Conservation (phyloP, 1,140 invertebrate species). For the Meloidogyne floridensis region DNA sequence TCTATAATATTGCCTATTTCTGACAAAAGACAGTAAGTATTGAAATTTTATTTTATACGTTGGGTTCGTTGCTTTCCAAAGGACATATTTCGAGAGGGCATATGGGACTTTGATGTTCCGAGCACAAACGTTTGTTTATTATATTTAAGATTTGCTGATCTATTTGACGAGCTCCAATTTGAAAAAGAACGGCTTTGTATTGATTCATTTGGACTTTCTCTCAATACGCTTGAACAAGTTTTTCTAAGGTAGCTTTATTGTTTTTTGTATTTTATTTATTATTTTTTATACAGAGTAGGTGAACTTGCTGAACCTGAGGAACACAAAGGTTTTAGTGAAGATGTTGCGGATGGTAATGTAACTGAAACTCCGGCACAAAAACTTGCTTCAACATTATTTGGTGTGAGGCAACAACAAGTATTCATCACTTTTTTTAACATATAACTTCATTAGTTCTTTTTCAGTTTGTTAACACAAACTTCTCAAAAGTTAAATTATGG, state of each 20-base stretch:
- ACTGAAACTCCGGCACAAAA: background rate
- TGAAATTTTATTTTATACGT: background rate
- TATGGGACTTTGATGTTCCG: too few relatives aligned
- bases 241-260: slow-evolving; percentile 35
- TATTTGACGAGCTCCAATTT: slow-evolving; percentile 51
- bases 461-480: background rate
- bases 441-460: background rate
- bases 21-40: slow-evolving; percentile 43
- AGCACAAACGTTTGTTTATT: background rate
- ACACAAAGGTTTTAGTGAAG: background rate
- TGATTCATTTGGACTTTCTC: slow-evolving; percentile 52
- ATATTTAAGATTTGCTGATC: slow-evolving; percentile 46
- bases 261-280: background rate
- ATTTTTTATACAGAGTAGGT: slow-evolving; percentile 40
- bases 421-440: background rate
- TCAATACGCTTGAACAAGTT: slow-evolving; percentile 55
- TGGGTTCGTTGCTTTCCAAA: too few relatives aligned
- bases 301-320: slow-evolving; percentile 45
- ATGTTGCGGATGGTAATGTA: slow-evolving; percentile 12
- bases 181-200: slow-evolving; percentile 34
- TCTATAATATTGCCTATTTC: slow-evolving; percentile 44
- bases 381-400: slow-evolving; percentile 16
- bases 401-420: slow-evolving; percentile 17
- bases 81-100: too few relatives aligned
- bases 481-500: slow-evolving; percentile 25